Base-by-base conservation (phyloP, 2,113 vertebrate species). In the Polypterus bichir region DNA sequence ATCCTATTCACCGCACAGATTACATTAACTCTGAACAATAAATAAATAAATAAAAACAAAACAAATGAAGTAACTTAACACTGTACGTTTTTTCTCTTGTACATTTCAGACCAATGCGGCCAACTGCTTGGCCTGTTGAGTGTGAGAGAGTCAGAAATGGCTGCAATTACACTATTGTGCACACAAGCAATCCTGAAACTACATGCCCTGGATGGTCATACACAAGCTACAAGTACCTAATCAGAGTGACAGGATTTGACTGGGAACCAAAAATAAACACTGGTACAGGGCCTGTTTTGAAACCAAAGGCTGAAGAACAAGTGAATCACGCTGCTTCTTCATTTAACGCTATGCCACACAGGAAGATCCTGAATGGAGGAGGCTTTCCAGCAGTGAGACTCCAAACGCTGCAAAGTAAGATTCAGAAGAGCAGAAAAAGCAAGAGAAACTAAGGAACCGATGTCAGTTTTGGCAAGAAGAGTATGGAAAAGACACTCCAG, bases 151-250 rank as follows among this genome's bases (percentile, higher is more conserved):
- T 55, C 9, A 52, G 61, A 47, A 46, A 46, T 46, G 61, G 27
- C 9, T 62, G 61, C n/a, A 54, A 54, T 46, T 62, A 62, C 46
- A 62, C 51, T 27, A 54, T 62, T n/a, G 61, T 62, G 11, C 54
- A 53, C 54, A 62, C 51, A 47, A 47, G 55, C 9, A 62, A 46
- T 7, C 51, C 61, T 7, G 61, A 62, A 11, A 11, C 55, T 54
- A 8, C 54, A 46, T 62, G 61, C 46, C 53, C 61, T 54, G 61
- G 61, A 53, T 62, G 61, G 61, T 62, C 61, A 3, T 62, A 62
- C 52, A 62, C 61, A 7, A 62, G 61, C 52, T 62, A 62, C n/a
- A 62, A 62, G 46, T 62, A 62, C 46, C 52, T 62, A 8, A 62
- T 62, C 46, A 51, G 61, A 62, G 52, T 62, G 51, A 54, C 44